Evolutionary conservation across 2,888 invertebrate species (phyloP).

Genomic region (Leucoptera coffeella): DNA sequence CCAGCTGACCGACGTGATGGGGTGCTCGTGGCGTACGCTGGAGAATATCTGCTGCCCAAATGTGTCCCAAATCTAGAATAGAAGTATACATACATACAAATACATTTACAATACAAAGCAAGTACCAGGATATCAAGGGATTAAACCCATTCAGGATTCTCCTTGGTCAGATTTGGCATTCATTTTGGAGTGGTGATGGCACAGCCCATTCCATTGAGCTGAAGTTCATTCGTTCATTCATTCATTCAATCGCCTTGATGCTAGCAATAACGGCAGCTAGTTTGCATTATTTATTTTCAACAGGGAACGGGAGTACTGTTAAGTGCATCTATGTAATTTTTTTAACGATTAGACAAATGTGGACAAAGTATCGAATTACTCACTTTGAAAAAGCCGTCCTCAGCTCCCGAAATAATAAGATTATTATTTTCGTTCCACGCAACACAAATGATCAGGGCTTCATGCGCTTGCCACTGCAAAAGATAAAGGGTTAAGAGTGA

Average conservation of each 20-base stretch:
- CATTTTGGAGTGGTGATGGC: not conserved
- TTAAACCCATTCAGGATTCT: not conserved
- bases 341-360: no score
- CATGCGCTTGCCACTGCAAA: slow-evolving; percentile 92
- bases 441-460: slow-evolving; percentile 83
- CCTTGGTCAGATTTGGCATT: not conserved
- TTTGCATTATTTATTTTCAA: no score
- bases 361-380: no score
- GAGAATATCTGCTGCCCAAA: slow-evolving; percentile 84
- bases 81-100: slow-evolving; percentile 1
- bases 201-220: no score
- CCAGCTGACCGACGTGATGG: slow-evolving; percentile 88
- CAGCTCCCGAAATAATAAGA: slow-evolving; percentile 89
- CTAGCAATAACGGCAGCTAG: no score
- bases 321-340: no score
- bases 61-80: slow-evolving; percentile 76
- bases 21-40: slow-evolving; percentile 81
- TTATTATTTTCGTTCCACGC: slow-evolving; percentile 95
- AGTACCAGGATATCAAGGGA: no score
- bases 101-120: no score
- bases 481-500: not conserved
- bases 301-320: no score
- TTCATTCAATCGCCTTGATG: no score
- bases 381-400: slow-evolving; percentile 87
- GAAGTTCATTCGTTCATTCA: no score